These are phyloP conservation scores for Pseudochirops corinnae DNA, from an alignment of 2,797 vertebrate genomes.

Conservation along the genomic window DNA sequence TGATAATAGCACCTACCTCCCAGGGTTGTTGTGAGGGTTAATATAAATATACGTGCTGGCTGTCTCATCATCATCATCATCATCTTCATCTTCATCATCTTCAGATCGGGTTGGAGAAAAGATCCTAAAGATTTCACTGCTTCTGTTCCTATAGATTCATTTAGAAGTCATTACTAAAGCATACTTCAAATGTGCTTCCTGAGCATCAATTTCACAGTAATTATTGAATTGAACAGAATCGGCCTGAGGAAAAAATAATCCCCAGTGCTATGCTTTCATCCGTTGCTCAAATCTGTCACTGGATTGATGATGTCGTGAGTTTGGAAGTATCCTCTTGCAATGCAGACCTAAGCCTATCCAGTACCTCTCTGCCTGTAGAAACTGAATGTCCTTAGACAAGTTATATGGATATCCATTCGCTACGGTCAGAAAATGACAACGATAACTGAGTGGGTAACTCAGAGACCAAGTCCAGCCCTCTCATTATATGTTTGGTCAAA, in stretches of 20 bases:
- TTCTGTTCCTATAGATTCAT: background rate
- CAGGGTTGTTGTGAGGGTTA: background rate
- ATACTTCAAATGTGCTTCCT: background rate
- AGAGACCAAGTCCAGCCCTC: background rate
- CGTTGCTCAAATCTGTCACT: too few relatives aligned
- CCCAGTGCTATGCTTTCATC: background rate
- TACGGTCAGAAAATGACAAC: background rate
- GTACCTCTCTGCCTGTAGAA: background rate
- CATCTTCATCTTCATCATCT: too few relatives aligned
- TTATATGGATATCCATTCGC: background rate
- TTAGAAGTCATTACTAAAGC: background rate
- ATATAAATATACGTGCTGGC: background rate
- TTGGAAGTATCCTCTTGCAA: too few relatives aligned
- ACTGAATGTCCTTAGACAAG: background rate
- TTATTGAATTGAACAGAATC: background rate
- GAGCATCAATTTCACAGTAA: background rate
- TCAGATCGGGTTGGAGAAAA: background rate
- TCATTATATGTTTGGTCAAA: background rate
- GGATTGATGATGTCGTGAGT: too few relatives aligned
- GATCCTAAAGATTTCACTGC: background rate
- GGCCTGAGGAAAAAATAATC: background rate
- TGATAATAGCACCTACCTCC: background rate
- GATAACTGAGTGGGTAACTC: too few relatives aligned
- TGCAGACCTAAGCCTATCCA: background rate
- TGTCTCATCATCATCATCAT: too few relatives aligned